Base-by-base conservation (phyloP, 2,888 invertebrate species). In the Adelognathus sp. region DNA sequence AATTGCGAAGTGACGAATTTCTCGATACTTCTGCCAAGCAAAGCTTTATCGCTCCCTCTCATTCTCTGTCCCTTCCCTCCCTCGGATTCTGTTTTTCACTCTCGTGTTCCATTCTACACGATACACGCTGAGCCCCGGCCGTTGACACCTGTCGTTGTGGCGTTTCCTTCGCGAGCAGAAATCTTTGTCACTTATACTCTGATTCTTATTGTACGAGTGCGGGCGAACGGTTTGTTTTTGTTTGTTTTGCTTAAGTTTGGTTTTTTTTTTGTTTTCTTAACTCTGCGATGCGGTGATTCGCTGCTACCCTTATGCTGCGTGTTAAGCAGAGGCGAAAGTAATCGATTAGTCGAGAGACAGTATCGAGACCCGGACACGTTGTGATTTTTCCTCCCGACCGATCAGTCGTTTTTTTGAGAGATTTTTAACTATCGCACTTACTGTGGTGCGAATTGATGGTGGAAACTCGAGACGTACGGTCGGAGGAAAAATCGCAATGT, bases 321-420 rank as follows among this genome's bases (percentile, higher is more conserved):
- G 88, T 88, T 86, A 90, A 90, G 90, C 90, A 91, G 88, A 90
- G 86, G 88, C 90, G 88, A 90, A 89, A 90, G 87, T 89, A 83
- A 87, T 86, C 85, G 83, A 90, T 90, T 91, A 91, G 89, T 90
- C 75, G 86, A 86, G 84, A 81, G 76, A 73, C 80, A 84, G 82
- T 80, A 27, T 74, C 29, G 50, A 61, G 39, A 70, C 21, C 50
- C 21, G 11, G 5, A 21, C 50, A 50, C 50, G 4, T 21, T 24
- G n/a, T 24, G 50, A 50, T 24, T 50, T 21, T 50, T 24, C 50
- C 11, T 21, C 24, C 24, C 50, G 24, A 50, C 1, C 3, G 4
- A 21, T 21, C 21, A 4, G 24, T 1, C 11, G 16, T 24, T 21
- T 50, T 21, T 50, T n/a, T 14, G n/a, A n/a, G n/a, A n/a, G n/a